Percentiles rank a stretch among this genome's conserved stretches.
Evolutionary conservation across 1,140 invertebrate genomes (phyloP).

Genomic region (Drosophila oshimai): DNA sequence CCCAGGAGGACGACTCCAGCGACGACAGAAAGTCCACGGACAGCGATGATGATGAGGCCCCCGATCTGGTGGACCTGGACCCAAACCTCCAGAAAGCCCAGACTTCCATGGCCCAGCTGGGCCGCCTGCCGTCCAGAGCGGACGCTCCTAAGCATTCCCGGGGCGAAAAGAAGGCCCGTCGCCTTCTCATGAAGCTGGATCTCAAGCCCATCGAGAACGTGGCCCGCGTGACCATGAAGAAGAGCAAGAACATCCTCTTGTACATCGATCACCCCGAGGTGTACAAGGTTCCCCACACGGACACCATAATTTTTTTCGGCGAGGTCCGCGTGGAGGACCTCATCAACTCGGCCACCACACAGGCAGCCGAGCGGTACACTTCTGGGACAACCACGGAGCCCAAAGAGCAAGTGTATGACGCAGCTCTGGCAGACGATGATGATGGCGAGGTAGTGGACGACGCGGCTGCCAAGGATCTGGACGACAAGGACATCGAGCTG

Average conservation of each 20-base stretch:
- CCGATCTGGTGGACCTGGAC: neutral
- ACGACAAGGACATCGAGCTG: slow-evolving; percentile 62
- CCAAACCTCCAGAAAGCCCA: no score
- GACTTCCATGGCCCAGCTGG: neutral
- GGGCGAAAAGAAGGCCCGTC: slow-evolving; percentile 64
- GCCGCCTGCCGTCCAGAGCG: neutral
- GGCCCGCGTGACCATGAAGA: slow-evolving; percentile 52
- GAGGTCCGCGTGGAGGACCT: slow-evolving; percentile 48
- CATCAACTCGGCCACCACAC: slow-evolving; percentile 12
- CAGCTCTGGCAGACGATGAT: no score
- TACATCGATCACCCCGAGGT: slow-evolving; percentile 56
- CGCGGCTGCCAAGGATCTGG: neutral
- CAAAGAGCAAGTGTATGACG: no score
- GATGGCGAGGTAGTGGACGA: neutral
- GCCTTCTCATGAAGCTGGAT: slow-evolving; percentile 52
- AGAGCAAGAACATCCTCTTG: slow-evolving; percentile 52
- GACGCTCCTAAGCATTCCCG: slow-evolving; percentile 28
- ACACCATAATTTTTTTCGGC: slow-evolving; percentile 51
- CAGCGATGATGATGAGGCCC: slow-evolving; percentile 28
- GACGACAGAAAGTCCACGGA: neutral
- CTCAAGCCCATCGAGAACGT: slow-evolving; percentile 44
- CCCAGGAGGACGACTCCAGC: neutral
- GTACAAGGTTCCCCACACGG: slow-evolving; percentile 27
- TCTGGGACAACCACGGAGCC: no score
- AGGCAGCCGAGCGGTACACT: slow-evolving; percentile 50